A percentile compares a stretch with the other conserved stretches of the same genome.
Evolutionary conservation across 2,797 vertebrate genomes (phyloP).

Genomic region (Molothrus aeneus): DNA sequence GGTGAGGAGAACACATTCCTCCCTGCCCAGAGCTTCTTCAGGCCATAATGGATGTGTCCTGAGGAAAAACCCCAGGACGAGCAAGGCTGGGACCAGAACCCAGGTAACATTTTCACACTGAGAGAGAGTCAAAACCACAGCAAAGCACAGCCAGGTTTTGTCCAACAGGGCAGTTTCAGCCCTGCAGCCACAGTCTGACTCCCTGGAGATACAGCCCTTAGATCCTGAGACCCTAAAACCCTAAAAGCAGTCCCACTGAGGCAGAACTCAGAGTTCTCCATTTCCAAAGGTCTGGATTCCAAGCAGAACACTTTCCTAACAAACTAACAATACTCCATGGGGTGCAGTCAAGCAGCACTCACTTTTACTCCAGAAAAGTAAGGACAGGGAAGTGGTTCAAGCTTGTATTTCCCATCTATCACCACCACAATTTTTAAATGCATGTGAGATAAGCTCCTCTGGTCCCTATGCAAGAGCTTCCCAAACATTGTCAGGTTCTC

Average conservation of each 20-base stretch:
- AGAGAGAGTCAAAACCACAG: rapidly evolving
- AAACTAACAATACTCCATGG: background rate
- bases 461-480: background rate
- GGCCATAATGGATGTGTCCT: background rate
- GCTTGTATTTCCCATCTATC: background rate
- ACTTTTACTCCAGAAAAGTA: background rate
- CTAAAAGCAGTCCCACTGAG: background rate
- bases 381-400: background rate
- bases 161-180: background rate
- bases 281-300: background rate
- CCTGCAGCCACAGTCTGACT: background rate
- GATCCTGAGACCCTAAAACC: background rate
- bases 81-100: background rate
- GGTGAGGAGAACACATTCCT: background rate
- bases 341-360: background rate
- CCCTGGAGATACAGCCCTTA: background rate
- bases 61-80: background rate
- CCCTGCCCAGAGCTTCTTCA: background rate
- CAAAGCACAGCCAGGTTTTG: background rate
- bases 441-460: background rate
- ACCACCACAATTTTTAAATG: background rate
- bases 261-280: background rate
- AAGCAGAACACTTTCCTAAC: background rate
- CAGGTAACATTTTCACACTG: background rate
- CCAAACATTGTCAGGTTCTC: background rate